A percentile compares a stretch with the other conserved stretches of the same genome.
Evolutionary conservation across 2,888 invertebrate genomes (phyloP).

Genomic region (Drosophila trichaetosa): DNA sequence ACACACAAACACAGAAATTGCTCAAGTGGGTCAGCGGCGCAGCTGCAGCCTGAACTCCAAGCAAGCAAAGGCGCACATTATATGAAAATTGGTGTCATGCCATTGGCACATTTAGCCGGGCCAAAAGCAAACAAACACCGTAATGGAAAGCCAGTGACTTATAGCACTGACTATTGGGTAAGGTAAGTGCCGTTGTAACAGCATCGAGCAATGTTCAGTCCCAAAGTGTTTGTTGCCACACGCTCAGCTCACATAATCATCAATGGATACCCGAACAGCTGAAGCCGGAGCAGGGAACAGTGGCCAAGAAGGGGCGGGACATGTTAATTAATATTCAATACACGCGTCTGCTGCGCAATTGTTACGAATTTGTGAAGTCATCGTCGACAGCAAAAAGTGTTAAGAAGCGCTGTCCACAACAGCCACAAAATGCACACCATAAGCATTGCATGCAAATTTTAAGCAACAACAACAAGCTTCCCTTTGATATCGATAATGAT

Average conservation of each 20-base stretch:
- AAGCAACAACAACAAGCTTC: slow-evolving; percentile 12
- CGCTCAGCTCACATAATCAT: slow-evolving; percentile 60
- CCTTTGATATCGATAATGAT: slow-evolving; percentile 46
- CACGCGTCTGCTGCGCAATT: slow-evolving; percentile 74
- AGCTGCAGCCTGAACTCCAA: slow-evolving; percentile 55
- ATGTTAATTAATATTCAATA: slow-evolving; percentile 76
- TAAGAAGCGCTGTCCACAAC: slow-evolving; percentile 60
- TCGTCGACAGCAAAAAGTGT: slow-evolving; percentile 54
- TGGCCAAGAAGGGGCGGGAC: not conserved
- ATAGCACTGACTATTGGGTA: slow-evolving; percentile 64
- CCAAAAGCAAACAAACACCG: slow-evolving; percentile 49
- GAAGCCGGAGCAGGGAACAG: slow-evolving; percentile 1
- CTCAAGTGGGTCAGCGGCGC: slow-evolving; percentile 67
- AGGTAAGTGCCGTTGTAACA: slow-evolving; percentile 75
- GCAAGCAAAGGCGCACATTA: slow-evolving; percentile 50
- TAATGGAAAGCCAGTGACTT: slow-evolving; percentile 34
- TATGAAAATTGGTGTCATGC: slow-evolving; percentile 79
- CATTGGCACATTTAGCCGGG: slow-evolving; percentile 80
- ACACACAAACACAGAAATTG: slow-evolving; percentile 3
- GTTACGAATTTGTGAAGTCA: slow-evolving; percentile 77
- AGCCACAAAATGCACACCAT: slow-evolving; percentile 11
- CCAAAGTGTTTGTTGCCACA: slow-evolving; percentile 52
- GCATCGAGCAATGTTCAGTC: slow-evolving; percentile 21
- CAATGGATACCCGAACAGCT: slow-evolving; percentile 22
- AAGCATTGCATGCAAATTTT: slow-evolving; percentile 67